phyloP scores from a whole-genome alignment of 1,140 invertebrate species.

The Chionoecetes opilio region DNA sequence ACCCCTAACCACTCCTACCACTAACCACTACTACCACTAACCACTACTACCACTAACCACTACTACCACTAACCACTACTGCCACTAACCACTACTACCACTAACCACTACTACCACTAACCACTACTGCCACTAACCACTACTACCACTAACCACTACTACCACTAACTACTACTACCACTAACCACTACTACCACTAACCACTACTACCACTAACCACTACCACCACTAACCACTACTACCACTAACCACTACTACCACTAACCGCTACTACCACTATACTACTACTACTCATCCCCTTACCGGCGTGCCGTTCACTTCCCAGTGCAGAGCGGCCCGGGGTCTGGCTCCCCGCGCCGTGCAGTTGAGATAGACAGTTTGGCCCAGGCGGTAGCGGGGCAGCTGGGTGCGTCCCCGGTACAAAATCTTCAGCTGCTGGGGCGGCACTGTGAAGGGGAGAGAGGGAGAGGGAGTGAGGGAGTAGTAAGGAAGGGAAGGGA shows the following conservation, averaged over 20 bases:
- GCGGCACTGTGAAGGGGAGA: conserved; percentile 58
- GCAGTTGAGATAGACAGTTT: conserved; percentile 75
- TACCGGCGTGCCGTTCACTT: conserved; percentile 76
- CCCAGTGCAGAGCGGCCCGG: conserved; percentile 62
- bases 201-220: not conserved
- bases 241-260: no score
- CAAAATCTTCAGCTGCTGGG: conserved; percentile 51
- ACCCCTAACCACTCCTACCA: not conserved
- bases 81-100: no score
- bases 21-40: not conserved
- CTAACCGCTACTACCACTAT: not conserved
- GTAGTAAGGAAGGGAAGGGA: no score
- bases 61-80: no score
- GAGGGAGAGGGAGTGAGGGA: not conserved
- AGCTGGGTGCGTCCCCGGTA: conserved; percentile 30
- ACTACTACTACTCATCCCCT: not conserved
- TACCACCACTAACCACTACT: not conserved
- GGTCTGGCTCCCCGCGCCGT: conserved; percentile 76
- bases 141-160: no score
- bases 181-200: not conserved
- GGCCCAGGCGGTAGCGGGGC: conserved; percentile 59
- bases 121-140: no score
- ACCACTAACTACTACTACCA: no score
- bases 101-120: no score
- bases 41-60: no score